A percentile compares a stretch with the other conserved stretches of the same genome.
Conservation (phyloP, 2,113 vertebrate genomes). For the Canis aureus region DNA sequence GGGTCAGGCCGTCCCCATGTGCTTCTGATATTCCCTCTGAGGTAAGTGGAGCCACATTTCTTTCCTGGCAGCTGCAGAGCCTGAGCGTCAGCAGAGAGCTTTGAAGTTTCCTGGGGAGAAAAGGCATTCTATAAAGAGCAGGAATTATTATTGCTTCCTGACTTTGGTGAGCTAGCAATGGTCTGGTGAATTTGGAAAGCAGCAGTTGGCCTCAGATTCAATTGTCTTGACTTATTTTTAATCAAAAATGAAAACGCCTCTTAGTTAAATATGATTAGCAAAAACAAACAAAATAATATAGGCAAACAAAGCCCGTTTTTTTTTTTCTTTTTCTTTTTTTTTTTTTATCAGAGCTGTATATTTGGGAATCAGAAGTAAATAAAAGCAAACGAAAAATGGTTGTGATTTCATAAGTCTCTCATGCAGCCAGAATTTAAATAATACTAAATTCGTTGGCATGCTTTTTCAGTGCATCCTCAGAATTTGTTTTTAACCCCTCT, state of each 20-base stretch:
- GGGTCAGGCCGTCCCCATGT: neutral
- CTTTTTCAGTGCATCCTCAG: neutral
- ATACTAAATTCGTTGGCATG: conserved; percentile 9
- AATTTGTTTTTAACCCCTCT: neutral
- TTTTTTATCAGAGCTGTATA: neutral
- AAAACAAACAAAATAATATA: conserved; percentile 42
- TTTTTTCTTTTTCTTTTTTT: neutral
- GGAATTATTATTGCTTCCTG: conserved; percentile 72
- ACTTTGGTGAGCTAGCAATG: conserved; percentile 57
- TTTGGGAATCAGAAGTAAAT: conserved; percentile 54
- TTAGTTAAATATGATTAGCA: conserved; percentile 43
- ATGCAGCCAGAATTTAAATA: conserved; percentile 34
- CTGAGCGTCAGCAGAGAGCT: conserved; percentile 52
- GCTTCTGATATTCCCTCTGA: conserved; percentile 22
- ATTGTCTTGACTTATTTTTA: conserved; percentile 66
- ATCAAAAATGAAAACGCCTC: conserved; percentile 50
- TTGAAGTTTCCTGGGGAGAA: conserved; percentile 74
- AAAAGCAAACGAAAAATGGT: conserved; percentile 38
- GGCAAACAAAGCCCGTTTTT: neutral
- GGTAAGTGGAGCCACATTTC: conserved; percentile 76
- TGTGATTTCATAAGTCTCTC: conserved; percentile 17
- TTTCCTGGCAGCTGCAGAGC: conserved; percentile 76
- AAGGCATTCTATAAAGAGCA: conserved; percentile 50
- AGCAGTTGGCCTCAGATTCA: conserved; percentile 56
- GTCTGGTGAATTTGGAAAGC: conserved; percentile 67